These are phyloP conservation scores for Intellagama lesueurii DNA, from an alignment of 2,797 vertebrate species.

Conservation along the genomic window DNA sequence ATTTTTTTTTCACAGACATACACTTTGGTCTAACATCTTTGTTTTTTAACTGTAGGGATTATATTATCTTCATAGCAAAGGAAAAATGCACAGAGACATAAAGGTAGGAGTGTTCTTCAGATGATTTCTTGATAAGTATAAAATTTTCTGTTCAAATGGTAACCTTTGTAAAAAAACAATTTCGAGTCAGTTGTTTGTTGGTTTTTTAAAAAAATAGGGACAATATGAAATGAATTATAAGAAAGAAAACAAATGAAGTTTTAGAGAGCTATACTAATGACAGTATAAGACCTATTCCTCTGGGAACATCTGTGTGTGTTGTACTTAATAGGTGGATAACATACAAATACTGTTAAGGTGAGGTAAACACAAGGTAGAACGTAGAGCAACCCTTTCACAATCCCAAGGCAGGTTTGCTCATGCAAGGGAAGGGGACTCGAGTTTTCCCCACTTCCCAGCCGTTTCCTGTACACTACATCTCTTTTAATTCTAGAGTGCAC, in stretches of 20 bases:
- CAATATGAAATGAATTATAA: not conserved
- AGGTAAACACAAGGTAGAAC: not conserved
- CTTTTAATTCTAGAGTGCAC: not conserved
- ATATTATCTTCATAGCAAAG: slow-evolving; percentile 97
- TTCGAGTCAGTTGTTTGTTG: not conserved
- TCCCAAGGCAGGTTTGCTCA: not conserved
- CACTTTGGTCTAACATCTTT: slow-evolving; percentile 51
- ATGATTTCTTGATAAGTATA: slow-evolving; percentile 24
- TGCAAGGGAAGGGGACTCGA: not conserved
- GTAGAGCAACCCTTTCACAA: not conserved
- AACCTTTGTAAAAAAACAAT: not conserved
- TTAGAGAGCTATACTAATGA: not conserved
- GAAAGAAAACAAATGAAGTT: not conserved
- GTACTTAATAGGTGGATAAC: not conserved
- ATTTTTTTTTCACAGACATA: slow-evolving; percentile 22
- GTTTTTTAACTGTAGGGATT: slow-evolving; percentile 85
- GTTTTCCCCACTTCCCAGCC: not conserved
- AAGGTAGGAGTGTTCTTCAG: slow-evolving; percentile 84
- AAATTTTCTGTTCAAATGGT: not conserved
- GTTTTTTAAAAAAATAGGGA: not conserved
- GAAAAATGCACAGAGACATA: slow-evolving; percentile 99
- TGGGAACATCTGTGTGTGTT: not conserved
- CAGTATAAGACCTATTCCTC: not conserved
- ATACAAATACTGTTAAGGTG: not conserved
- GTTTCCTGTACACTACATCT: not conserved